Evolutionary conservation across 2,113 vertebrate genomes (phyloP), one percentile per base, ranked within the genome.

Genomic region (Ictalurus furcatus): DNA sequence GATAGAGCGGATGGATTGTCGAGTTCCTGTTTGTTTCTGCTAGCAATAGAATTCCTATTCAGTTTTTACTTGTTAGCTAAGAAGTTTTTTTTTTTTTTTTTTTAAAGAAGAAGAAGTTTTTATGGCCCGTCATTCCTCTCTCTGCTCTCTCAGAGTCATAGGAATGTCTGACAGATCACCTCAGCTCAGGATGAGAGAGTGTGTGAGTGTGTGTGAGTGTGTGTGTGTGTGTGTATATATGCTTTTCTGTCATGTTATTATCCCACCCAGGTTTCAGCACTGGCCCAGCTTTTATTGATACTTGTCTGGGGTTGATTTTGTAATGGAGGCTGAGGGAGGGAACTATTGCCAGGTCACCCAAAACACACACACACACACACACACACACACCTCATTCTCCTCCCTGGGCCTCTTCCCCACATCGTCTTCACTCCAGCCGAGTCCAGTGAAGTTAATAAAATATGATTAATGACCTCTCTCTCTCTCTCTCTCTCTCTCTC

Each of bases 361-460:
- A 90, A 82, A 91, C 48, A 91, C 86, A 91, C 52, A 88, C 79
- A 80, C 16, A 79, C 40, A 88, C 71, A 76, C 30, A 87, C 58
- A 54, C 83, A 87, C 79, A 73, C 81, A 83, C 71, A 85, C 19
- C 54, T 90, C 14, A 63, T 82, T 73, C 79, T 85, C 73, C 54
- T 90, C 71, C 58, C 44, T 28, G 78, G 86, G 81, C 88, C 87
- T 89, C 79, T 83, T 85, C 84, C 74, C 89, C 88, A 90, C 87
- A 76, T 85, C 80, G 34, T 89, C 89, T 80, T 90, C 88, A 85
- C 90, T 90, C 85, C 82, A 82, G 86, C 78, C 84, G 73, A 88
- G 78, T 76, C 84, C 65, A 85, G 65, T 88, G 87, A 93, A 93
- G 90, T 93, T 93, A 93, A 93, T 94, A 92, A 93, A 93, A 91